Base-by-base conservation (phyloP, 2,113 vertebrate genomes). In the Chinchilla lanigera region DNA sequence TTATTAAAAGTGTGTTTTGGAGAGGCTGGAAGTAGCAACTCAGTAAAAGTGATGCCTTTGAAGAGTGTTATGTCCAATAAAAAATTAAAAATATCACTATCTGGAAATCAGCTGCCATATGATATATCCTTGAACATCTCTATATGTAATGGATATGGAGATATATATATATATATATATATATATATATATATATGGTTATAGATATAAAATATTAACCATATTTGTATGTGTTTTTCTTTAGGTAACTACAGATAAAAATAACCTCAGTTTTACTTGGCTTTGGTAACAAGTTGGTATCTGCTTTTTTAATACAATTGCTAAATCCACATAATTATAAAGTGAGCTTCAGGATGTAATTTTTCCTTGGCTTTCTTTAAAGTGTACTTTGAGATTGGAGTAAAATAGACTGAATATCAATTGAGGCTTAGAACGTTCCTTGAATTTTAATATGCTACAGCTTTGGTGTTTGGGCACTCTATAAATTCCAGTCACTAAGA, bases 1-100 rank as follows among this genome's bases (percentile, higher is more conserved):
- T 69, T 84, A 58, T 91, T 50, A 78, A 95, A 89, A 90, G 44
- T 65, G 12, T 67, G 47, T 93, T 96, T 95, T 88, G 56, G 71
- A 73, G 33, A 78, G 54, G 81, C 24, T 56, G 17, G 19, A n/a
- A 22, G 38, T 75, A 80, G 47, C 17, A 90, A 85, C 14, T 89
- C 54, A 81, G 20, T 87, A 54, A 89, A 94, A 38, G 58, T 16
- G 54, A 80, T 67, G 38, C 20, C n/a, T 90, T 44, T 83, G n/a
- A 77, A 71, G 11, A 92, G 41, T 85, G 41, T 33, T 88, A 83
- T 92, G 92, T 90, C 77, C 22, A 84, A 20, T 56, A 54, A 56
- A 77, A n/a, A 90, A 75, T 41, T 87, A 38, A 28, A 96, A 26
- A 56, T 5, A 4, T 78, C 35, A 50, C 26, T 88, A 35, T 71